Conservation (phyloP, 2,113 vertebrate species). For the Pavo muticus region DNA sequence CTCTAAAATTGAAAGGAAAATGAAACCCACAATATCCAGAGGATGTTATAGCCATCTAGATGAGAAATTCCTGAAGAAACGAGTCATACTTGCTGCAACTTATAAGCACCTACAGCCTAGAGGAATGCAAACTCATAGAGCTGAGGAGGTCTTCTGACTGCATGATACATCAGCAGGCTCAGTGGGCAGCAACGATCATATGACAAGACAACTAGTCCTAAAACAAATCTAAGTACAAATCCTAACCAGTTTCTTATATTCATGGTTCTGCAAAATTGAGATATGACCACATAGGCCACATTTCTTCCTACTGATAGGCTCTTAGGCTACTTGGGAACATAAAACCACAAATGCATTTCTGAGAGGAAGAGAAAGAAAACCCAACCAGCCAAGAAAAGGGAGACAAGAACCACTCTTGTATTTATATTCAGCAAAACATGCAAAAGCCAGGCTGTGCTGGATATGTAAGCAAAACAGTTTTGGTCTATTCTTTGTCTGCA, state of each 20-base stretch:
- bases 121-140: neutral
- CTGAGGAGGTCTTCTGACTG: neutral
- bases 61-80: neutral
- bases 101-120: neutral
- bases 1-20: slow-evolving; percentile 53
- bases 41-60: neutral
- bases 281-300: neutral
- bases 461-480: neutral
- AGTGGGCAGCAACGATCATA: neutral
- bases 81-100: neutral
- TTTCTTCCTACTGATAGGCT: neutral
- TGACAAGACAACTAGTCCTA: neutral
- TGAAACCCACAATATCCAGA: slow-evolving; percentile 37
- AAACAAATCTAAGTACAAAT: neutral
- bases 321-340: neutral
- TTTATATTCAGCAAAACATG: neutral
- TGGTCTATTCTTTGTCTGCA: neutral
- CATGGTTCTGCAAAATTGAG: neutral
- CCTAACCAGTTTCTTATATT: neutral
- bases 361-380: neutral
- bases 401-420: neutral
- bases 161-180: neutral
- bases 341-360: neutral
- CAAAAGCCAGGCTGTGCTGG: neutral
- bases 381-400: neutral